Evolutionary conservation across 2,797 vertebrate species (phyloP), one percentile per base, ranked within the genome.

Genomic region (Xerus rutilus): DNA sequence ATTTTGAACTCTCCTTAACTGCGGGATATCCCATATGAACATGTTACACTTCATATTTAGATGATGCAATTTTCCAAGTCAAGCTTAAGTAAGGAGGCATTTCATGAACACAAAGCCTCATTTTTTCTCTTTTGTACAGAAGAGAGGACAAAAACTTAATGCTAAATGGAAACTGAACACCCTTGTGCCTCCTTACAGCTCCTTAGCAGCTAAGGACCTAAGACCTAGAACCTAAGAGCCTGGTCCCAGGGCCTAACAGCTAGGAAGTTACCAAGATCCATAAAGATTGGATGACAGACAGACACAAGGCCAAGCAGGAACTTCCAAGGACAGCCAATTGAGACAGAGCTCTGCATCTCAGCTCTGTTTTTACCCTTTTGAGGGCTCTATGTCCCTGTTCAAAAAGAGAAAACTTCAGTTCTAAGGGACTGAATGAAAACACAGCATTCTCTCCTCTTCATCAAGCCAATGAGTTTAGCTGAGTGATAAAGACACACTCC

Each of bases 1-100:
- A 49, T 21, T 70, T 87, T 89, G 62, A 95, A 89, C 59, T 77
- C 54, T 89, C n/a, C 78, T 73, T 28, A 95, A 88, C 91, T 93
- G 7, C 32, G 8, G 1, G 88, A 88, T 86, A 94, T 85, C 70
- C 35, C 57, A n/a, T 79, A 94, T 49, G 32, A 89, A 96, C 52
- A 84, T 49, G 72, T 85, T 91, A 77, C 9, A 76, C 15, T 15
- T 94, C 73, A 65, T 86, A 87, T 81, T 94, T 91, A 94, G 59
- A 95, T 62, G 28, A 97, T 52, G 35, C 59, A 92, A 45, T 78
- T n/a, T 35, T 94, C 74, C 82, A 95, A 84, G 47, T 86, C 23
- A 93, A 93, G 52, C n/a, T 73, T 90, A 94, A 89, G 35, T 86
- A 79, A 62, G 21, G 52, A 86, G 32, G 45, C n/a, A 5, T 9